These are phyloP conservation scores for Syndactyla subalaris DNA, from an alignment of 2,797 vertebrate genomes.

Conservation along the genomic window DNA sequence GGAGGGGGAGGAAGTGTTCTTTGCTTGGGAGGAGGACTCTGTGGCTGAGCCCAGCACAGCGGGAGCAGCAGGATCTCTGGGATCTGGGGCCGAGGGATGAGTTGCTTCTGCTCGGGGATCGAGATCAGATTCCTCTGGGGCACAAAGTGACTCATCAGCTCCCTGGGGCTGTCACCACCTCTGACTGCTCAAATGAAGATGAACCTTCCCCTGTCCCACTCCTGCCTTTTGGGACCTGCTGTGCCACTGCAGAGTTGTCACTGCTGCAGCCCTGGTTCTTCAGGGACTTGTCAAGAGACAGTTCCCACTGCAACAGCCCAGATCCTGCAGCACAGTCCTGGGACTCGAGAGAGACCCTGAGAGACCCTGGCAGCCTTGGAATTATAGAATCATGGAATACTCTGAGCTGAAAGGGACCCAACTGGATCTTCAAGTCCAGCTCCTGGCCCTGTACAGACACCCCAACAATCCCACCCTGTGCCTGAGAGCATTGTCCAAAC, in stretches of 20 bases:
- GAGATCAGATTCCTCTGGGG: fast-evolving
- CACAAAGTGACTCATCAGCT: fast-evolving
- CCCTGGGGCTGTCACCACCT: fast-evolving
- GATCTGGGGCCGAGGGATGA: not conserved
- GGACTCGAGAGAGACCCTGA: fast-evolving
- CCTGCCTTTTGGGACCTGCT: not conserved
- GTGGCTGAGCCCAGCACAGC: not conserved
- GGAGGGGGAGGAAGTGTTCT: slow-evolving; percentile 63
- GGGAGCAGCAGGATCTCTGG: not conserved
- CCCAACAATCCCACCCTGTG: not conserved
- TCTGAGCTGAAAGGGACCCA: not conserved
- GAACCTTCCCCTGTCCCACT: fast-evolving
- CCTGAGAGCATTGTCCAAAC: fast-evolving
- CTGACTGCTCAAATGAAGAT: fast-evolving
- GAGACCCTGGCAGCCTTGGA: fast-evolving
- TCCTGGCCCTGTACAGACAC: not conserved
- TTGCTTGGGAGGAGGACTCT: not conserved
- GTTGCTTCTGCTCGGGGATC: not conserved
- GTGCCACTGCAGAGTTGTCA: fast-evolving
- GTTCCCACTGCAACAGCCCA: not conserved
- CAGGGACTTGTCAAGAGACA: fast-evolving
- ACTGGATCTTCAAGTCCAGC: fast-evolving
- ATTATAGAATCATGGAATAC: not conserved
- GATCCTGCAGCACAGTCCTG: fast-evolving
- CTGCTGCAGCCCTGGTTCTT: not conserved